A percentile compares a stretch with the other conserved stretches of the same genome.
These are phyloP conservation scores for Gymnosoma rotundatum DNA, from an alignment of 2,888 invertebrate genomes.

Conservation along the genomic window DNA sequence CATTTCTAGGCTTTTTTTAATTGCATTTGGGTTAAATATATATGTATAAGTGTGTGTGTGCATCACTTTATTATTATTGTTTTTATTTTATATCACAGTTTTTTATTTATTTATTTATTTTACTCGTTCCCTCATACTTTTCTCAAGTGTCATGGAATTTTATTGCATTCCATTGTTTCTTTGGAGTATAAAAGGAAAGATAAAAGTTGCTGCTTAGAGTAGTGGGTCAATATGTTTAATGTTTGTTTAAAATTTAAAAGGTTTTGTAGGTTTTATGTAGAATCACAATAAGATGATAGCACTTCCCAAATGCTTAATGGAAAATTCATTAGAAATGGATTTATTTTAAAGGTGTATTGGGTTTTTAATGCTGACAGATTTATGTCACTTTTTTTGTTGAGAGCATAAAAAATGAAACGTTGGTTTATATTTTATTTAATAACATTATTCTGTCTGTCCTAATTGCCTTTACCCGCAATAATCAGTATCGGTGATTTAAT, in stretches of 20 bases:
- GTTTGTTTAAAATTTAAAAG: neutral
- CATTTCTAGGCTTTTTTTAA: neutral
- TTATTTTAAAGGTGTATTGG: too few relatives aligned
- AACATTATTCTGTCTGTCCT: too few relatives aligned
- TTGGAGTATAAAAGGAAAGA: slow-evolving; percentile 33
- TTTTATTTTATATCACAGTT: neutral
- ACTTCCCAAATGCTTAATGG: too few relatives aligned
- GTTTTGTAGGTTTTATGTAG: neutral
- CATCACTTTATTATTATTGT: neutral
- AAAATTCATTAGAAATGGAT: neutral
- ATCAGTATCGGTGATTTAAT: too few relatives aligned
- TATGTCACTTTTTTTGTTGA: too few relatives aligned
- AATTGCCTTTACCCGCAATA: too few relatives aligned
- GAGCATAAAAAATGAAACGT: too few relatives aligned
- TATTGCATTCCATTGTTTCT: slow-evolving; percentile 51
- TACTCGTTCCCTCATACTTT: slow-evolving; percentile 11
- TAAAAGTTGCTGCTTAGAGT: slow-evolving; percentile 11
- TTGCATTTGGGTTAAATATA: neutral
- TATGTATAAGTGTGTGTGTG: neutral
- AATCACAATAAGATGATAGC: too few relatives aligned
- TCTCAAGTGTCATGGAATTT: slow-evolving; percentile 58
- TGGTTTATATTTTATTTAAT: too few relatives aligned
- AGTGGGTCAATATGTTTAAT: slow-evolving; percentile 47
- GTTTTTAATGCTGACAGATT: too few relatives aligned
- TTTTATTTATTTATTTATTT: slow-evolving; percentile 31